A percentile compares a stretch with the other conserved stretches of the same genome.
Evolutionary conservation across 2,113 vertebrate species (phyloP).

Genomic region (Xiphias gladius): DNA sequence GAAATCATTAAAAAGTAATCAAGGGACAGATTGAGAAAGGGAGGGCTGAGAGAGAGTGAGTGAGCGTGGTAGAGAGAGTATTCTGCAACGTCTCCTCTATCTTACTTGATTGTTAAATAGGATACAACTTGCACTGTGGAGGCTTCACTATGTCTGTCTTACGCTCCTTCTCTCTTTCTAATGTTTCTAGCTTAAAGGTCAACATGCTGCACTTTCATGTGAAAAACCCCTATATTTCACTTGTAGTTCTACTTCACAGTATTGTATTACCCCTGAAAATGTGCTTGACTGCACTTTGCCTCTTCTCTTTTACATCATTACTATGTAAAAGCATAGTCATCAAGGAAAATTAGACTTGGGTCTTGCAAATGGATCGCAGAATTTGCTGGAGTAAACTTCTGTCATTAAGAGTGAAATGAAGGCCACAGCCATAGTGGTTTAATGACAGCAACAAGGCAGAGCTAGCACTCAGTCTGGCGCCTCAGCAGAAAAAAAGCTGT

Average conservation of each 20-base stretch:
- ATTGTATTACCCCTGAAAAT: constrained; percentile 43
- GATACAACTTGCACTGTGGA: constrained; percentile 32
- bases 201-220: constrained; percentile 17
- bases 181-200: constrained; percentile 65
- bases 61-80: constrained; percentile 46
- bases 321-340: constrained; percentile 50
- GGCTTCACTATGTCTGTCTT: constrained; percentile 28
- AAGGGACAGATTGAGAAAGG: constrained; percentile 80
- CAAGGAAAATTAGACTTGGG: constrained; percentile 53
- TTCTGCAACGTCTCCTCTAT: constrained; percentile 61
- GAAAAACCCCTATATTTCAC: constrained; percentile 37
- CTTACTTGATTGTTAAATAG: constrained; percentile 73
- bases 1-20: constrained; percentile 90
- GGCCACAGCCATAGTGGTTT: constrained; percentile 45
- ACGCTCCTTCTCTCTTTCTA: constrained; percentile 25
- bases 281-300: constrained; percentile 57
- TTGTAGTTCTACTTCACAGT: constrained; percentile 22
- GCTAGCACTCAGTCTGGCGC: constrained; percentile 44
- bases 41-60: constrained; percentile 49
- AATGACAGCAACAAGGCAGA: constrained; percentile 61
- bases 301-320: constrained; percentile 51
- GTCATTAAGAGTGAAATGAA: constrained; percentile 55
- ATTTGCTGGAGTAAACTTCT: constrained; percentile 64
- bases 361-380: constrained; percentile 64
- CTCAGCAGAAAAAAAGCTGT: constrained; percentile 60